Evolutionary conservation across 2,797 vertebrate species (phyloP), one percentile per base, ranked within the genome.

Genomic region (Atherinosoma microstoma): DNA sequence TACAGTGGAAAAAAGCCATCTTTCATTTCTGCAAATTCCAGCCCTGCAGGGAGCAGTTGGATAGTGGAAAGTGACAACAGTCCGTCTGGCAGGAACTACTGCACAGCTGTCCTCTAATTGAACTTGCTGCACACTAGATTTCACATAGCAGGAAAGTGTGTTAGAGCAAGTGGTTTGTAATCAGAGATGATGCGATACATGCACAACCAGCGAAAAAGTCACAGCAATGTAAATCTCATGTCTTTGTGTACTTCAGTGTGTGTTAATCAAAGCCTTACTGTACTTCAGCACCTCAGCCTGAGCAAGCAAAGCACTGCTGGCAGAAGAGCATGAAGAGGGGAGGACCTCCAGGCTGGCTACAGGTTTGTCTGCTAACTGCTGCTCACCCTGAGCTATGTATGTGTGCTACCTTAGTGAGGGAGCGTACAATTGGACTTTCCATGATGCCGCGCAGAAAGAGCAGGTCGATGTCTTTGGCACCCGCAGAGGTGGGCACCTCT

Each of bases 391-490:
- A 74, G 59, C 78, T 73, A 53, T 77, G 68, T 72, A 16, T 84
- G 85, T 82, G 82, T 90, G 92, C 89, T 96, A 97, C 96, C 96
- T 97, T 94, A 84, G 95, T 93, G 85, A 94, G 94, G 47, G 95
- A 96, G 87, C 96, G 93, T 93, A 98, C 97, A 89, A 95, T 97
- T 58, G 97, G 97, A 88, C 98, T 99, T 92, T 99, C 98, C 97
- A 99, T 99, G 93, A 99, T 97, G 87, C 97, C 98, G 75, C 98
- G 97, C 77, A 99, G 95, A 91, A 99, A 99, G 90, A 99, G 97
- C 75, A 99, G 95, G 93, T 99, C 98, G 74, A 98, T 97, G 94
- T 99, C 96, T 94, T 98, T 98, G 89, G 97, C 97, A 1, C 96
- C 97, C 0, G 95, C 92, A 12, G 97, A 95, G 64, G 93, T 88